phyloP scores from a whole-genome alignment of 2,888 invertebrate genomes.

The Steinernema scapterisci region DNA sequence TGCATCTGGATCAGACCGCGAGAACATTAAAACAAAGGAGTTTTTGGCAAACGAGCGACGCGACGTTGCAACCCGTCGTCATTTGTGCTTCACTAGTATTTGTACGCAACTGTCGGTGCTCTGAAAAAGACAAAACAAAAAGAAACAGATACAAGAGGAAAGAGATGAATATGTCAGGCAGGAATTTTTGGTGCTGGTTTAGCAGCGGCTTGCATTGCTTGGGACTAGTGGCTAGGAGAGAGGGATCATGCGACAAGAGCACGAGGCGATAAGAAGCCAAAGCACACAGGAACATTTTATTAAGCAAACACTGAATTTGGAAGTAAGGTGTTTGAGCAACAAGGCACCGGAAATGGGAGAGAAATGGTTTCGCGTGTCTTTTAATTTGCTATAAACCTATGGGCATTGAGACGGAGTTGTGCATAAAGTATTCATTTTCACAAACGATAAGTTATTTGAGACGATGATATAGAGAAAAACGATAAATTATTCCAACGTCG shows the following conservation, averaged over 20 bases:
- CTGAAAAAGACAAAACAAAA: not conserved
- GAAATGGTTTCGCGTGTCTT: not conserved
- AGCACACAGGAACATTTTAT: not conserved
- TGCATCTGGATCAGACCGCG: too few relatives aligned
- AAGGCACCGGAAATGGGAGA: slow-evolving; percentile 20
- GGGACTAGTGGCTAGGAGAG: too few relatives aligned
- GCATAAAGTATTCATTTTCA: not conserved
- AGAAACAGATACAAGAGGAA: not conserved
- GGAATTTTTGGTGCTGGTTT: not conserved
- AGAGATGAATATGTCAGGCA: slow-evolving; percentile 13
- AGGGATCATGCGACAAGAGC: not conserved
- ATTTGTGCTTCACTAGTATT: not conserved
- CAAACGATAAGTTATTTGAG: not conserved
- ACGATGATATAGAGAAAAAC: not conserved
- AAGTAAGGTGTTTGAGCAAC: slow-evolving; percentile 15
- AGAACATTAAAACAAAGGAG: too few relatives aligned
- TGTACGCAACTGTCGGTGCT: slow-evolving; percentile 27
- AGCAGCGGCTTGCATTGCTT: not conserved
- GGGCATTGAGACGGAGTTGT: too few relatives aligned
- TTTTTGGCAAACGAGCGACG: slow-evolving; percentile 17
- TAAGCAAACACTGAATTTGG: not conserved
- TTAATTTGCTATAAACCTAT: too few relatives aligned
- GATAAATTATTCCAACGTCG: not conserved
- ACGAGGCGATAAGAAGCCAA: not conserved
- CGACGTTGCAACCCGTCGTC: slow-evolving; percentile 29